Percentiles rank a stretch among this genome's conserved stretches.
Evolutionary conservation across 2,888 invertebrate species (phyloP).

Genomic region (Tupiocoris notatus): DNA sequence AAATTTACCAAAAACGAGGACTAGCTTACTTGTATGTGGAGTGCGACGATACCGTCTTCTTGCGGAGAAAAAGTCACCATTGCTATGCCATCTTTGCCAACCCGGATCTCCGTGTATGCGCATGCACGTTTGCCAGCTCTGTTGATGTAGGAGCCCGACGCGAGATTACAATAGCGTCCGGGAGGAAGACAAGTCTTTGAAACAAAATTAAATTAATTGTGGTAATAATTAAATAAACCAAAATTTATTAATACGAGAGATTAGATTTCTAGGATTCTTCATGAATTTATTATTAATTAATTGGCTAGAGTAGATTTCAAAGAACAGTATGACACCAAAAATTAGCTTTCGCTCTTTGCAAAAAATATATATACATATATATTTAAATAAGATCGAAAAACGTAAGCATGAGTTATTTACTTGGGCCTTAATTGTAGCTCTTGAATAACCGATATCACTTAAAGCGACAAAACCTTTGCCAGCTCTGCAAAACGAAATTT

Average conservation of each 20-base stretch:
- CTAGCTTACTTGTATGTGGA: slow-evolving; percentile 15
- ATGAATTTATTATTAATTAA: background rate
- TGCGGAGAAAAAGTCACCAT: slow-evolving; percentile 19
- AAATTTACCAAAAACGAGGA: too few relatives aligned
- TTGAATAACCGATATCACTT: slow-evolving; percentile 17
- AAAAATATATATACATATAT: too few relatives aligned
- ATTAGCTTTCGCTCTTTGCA: too few relatives aligned
- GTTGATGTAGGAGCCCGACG: slow-evolving; percentile 13
- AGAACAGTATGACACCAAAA: too few relatives aligned
- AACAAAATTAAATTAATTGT: too few relatives aligned
- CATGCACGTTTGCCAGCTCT: slow-evolving; percentile 15
- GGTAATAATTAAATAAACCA: background rate
- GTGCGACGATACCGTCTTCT: slow-evolving; percentile 23
- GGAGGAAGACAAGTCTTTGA: slow-evolving; percentile 20
- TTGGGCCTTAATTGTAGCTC: slow-evolving; percentile 6
- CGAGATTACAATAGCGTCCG: slow-evolving; percentile 28
- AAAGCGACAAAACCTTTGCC: slow-evolving; percentile 19
- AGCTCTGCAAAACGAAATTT: slow-evolving; percentile 16
- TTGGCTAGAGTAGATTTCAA: background rate
- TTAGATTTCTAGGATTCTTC: too few relatives aligned
- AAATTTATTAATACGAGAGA: background rate
- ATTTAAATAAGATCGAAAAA: too few relatives aligned
- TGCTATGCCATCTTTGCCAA: slow-evolving; percentile 3
- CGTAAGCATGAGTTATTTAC: too few relatives aligned
- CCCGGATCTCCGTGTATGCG: background rate